A percentile compares a stretch with the other conserved stretches of the same genome.
Evolutionary conservation across 2,797 vertebrate species (phyloP).

Genomic region (Potorous gilbertii): DNA sequence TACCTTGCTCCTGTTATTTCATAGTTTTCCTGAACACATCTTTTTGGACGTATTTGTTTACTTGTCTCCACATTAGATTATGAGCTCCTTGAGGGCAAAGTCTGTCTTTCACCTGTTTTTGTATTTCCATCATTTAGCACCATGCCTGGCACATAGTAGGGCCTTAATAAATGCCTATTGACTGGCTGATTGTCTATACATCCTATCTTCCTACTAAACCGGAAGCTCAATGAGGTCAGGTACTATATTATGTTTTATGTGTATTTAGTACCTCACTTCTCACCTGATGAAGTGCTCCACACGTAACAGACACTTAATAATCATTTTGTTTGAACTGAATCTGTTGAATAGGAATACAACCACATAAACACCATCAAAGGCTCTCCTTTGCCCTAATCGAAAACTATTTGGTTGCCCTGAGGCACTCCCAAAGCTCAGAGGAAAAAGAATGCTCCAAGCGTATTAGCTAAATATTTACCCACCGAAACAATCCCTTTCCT

Average conservation of each 20-base stretch:
- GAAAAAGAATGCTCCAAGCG: not conserved
- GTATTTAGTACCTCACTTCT: not conserved
- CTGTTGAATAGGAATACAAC: not conserved
- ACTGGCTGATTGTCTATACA: not conserved
- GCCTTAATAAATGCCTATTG: not conserved
- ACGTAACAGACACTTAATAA: not conserved
- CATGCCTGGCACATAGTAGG: not conserved
- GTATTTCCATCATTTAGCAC: not conserved
- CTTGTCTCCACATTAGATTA: not conserved
- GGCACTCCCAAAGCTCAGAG: not conserved
- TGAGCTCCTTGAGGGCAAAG: not conserved
- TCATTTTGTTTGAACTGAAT: not conserved
- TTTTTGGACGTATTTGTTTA: not conserved
- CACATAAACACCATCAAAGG: not conserved
- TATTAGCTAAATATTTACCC: not conserved
- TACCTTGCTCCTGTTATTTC: not conserved
- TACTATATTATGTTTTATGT: not conserved
- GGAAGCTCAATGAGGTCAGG: not conserved
- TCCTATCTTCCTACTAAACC: not conserved
- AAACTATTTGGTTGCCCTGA: not conserved
- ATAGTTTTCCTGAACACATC: not conserved
- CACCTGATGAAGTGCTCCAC: too few species aligned
- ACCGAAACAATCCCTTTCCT: not conserved
- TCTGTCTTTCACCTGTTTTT: not conserved
- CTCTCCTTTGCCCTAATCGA: conserved; percentile 7